Conservation (phyloP, 2,797 vertebrate genomes). For the Sebastes cheni region DNA sequence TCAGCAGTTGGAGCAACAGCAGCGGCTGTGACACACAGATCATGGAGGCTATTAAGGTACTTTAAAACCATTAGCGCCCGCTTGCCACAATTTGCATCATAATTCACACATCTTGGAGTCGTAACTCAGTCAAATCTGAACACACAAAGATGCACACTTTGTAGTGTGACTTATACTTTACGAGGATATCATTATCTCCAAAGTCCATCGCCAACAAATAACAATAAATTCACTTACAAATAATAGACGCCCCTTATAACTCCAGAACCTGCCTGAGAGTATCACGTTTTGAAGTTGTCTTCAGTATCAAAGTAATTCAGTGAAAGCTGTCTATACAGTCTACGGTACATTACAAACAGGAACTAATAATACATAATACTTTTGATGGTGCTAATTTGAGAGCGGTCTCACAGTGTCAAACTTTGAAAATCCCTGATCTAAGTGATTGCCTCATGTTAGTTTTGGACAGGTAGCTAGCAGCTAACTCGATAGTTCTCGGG, state of each 20-base stretch:
- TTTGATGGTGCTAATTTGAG: neutral
- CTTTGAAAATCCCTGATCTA: too few relatives aligned
- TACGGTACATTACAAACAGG: neutral
- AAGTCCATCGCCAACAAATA: neutral
- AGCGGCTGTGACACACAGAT: neutral
- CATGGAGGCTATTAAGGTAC: neutral
- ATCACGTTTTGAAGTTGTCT: neutral
- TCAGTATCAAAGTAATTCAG: neutral
- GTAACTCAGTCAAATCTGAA: neutral
- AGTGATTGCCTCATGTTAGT: too few relatives aligned
- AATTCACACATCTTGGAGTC: neutral
- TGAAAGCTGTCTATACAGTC: too few relatives aligned
- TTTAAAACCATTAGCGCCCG: neutral
- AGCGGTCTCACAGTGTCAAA: too few relatives aligned
- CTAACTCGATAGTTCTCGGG: accelerated
- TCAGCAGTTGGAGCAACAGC: neutral
- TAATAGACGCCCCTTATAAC: neutral
- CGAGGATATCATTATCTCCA: neutral
- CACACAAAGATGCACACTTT: neutral
- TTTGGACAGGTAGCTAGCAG: too few relatives aligned
- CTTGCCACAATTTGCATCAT: neutral
- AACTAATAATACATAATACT: neutral
- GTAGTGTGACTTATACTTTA: neutral
- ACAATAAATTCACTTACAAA: neutral
- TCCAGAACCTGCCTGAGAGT: neutral